Conservation (phyloP, 64 coral and sea anemone genomes). For the Montipora capricornis region DNA sequence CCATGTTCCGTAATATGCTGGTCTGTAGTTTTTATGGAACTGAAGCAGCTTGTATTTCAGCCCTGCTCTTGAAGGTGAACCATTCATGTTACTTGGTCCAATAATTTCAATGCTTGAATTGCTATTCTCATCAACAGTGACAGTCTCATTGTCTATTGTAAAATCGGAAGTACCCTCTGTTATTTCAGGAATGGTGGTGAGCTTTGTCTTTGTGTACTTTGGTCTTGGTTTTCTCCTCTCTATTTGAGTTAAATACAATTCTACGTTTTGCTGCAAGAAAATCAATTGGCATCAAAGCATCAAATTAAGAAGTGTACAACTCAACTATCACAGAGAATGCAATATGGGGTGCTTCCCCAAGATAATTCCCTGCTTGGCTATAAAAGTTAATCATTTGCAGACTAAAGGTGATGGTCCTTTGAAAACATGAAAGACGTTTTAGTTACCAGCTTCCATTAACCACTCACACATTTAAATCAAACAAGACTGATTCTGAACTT, state of each 20-base stretch:
- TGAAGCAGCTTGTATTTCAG: constrained; percentile 80
- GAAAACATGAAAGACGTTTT: no score
- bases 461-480: no score
- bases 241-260: constrained; percentile 36
- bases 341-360: no score
- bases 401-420: no score
- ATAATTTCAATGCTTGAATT: constrained; percentile 68
- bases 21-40: constrained; percentile 84
- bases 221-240: constrained; percentile 40
- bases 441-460: no score
- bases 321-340: no score
- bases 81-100: constrained; percentile 40
- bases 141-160: constrained; percentile 9
- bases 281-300: neutral
- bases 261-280: constrained; percentile 16
- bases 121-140: constrained; percentile 72
- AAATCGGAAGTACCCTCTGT: constrained; percentile 14
- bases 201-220: constrained; percentile 39
- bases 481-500: no score
- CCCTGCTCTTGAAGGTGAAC: neutral
- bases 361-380: no score
- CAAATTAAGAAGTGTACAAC: no score
- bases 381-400: no score
- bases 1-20: constrained; percentile 90
- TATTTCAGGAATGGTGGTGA: neutral